Percentiles rank a stretch among this genome's conserved stretches.
phyloP scores from a whole-genome alignment of 30 jellyfish, hydroid and myxozoan genomes.

The Nemopilema nomurai region DNA sequence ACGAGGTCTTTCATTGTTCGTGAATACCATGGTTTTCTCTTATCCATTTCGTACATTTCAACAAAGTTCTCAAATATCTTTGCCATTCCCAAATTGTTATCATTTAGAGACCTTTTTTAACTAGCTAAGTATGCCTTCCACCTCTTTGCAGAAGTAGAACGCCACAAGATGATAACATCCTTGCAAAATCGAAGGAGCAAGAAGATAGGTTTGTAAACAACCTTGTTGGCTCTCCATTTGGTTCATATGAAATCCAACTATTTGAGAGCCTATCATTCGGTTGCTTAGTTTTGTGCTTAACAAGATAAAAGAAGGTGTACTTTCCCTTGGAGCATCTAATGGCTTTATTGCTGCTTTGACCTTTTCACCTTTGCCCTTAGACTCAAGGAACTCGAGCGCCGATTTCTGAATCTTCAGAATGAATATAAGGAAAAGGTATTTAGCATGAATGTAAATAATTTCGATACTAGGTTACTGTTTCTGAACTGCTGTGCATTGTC shows the following conservation, averaged over 20 bases:
- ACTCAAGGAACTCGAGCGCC: not conserved
- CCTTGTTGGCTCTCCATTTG: too few species aligned
- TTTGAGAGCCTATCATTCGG: too few species aligned
- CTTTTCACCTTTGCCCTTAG: not conserved
- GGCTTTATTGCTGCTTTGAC: not conserved
- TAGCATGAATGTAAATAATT: not conserved
- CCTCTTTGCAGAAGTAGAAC: conserved; percentile 3
- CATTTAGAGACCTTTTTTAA: not conserved
- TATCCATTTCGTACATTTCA: not conserved
- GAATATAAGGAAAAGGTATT: not conserved
- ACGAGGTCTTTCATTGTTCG: too few species aligned
- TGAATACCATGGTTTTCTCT: too few species aligned
- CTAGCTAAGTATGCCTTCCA: not conserved
- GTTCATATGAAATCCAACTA: not conserved
- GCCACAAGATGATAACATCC: conserved; percentile 18
- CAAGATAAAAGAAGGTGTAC: not conserved
- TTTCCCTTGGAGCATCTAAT: not conserved
- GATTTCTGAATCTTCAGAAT: not conserved
- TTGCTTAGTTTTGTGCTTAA: not conserved
- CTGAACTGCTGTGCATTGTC: not conserved
- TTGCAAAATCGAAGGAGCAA: conserved; percentile 31
- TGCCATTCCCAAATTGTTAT: not conserved
- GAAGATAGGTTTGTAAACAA: conserved; percentile 22
- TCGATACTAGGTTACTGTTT: not conserved
- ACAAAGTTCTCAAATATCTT: not conserved